Conservation (phyloP, 2,888 invertebrate species). For the Rapana venosa region DNA sequence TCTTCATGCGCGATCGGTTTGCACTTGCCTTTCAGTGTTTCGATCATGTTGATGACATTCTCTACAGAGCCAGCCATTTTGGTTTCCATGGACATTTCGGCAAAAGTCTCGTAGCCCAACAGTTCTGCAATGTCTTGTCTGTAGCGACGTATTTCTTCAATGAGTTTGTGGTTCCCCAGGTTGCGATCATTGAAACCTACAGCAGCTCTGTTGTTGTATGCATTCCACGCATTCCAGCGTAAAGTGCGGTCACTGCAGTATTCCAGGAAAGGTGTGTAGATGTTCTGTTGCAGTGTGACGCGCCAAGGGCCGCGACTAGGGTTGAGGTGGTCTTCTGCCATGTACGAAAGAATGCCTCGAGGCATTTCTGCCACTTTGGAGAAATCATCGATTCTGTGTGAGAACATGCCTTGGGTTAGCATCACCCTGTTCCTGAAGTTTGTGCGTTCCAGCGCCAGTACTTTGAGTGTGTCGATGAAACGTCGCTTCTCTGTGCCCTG, state of each 20-base stretch:
- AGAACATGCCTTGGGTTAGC: conserved; percentile 84
- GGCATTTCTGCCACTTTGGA: conserved; percentile 37
- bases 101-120: conserved; percentile 88
- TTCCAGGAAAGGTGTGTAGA: conserved; percentile 88
- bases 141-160: conserved; percentile 87
- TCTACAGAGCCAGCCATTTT: conserved; percentile 92
- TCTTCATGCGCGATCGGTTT: conserved; percentile 83
- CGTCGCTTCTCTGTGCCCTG: conserved; percentile 80
- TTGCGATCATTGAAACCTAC: conserved; percentile 33
- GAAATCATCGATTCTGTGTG: conserved; percentile 75
- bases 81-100: conserved; percentile 94
- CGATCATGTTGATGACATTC: conserved; percentile 86
- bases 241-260: conserved; percentile 88
- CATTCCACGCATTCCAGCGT: conserved; percentile 92
- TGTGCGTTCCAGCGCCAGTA: conserved; percentile 82
- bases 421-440: conserved; percentile 80
- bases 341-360: conserved; percentile 28
- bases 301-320: conserved; percentile 88
- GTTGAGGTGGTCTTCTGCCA: conserved; percentile 40
- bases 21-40: conserved; percentile 77
- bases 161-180: conserved; percentile 83
- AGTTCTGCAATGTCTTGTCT: conserved; percentile 86
- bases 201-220: conserved; percentile 86
- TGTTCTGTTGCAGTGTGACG: conserved; percentile 86
- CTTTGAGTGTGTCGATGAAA: conserved; percentile 81